phyloP scores from a whole-genome alignment of 2,113 vertebrate genomes.

The Eulemur macaco region DNA sequence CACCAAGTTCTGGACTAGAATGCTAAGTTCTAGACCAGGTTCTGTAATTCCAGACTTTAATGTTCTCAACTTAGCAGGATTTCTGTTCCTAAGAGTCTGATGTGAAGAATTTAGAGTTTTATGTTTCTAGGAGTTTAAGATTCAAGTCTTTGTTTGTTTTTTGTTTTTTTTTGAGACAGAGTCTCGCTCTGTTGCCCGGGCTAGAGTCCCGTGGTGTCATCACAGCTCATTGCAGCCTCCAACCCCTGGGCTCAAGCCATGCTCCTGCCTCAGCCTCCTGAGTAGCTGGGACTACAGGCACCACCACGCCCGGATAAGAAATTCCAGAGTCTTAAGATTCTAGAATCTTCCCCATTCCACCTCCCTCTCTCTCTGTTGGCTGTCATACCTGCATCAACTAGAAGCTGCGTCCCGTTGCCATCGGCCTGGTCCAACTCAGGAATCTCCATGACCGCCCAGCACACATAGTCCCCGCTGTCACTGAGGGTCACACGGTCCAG shows the following conservation, averaged over 20 bases:
- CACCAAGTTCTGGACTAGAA: neutral
- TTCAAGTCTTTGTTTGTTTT: neutral
- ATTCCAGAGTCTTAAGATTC: neutral
- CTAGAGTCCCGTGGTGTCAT: no score
- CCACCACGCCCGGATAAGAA: no score
- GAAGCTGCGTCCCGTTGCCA: slow-evolving; percentile 53
- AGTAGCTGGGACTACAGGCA: no score
- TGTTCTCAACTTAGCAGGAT: neutral
- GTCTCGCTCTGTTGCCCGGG: no score
- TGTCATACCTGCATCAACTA: slow-evolving; percentile 74
- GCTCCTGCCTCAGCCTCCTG: no score
- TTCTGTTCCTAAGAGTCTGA: neutral
- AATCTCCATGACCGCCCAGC: slow-evolving; percentile 43
- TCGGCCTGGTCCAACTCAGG: rapidly evolving
- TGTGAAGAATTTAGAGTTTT: neutral
- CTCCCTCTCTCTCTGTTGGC: neutral
- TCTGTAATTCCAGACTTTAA: neutral
- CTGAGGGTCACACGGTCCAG: neutral
- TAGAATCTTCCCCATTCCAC: rapidly evolving
- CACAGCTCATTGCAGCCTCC: no score
- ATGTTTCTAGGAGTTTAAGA: neutral
- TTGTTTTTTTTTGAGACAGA: no score
- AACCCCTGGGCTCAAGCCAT: no score
- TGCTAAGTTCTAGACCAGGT: neutral
- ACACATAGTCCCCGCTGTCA: slow-evolving; percentile 74